Evolutionary conservation across 2,888 invertebrate genomes (phyloP).

Genomic region (Drosophila maculinotata): DNA sequence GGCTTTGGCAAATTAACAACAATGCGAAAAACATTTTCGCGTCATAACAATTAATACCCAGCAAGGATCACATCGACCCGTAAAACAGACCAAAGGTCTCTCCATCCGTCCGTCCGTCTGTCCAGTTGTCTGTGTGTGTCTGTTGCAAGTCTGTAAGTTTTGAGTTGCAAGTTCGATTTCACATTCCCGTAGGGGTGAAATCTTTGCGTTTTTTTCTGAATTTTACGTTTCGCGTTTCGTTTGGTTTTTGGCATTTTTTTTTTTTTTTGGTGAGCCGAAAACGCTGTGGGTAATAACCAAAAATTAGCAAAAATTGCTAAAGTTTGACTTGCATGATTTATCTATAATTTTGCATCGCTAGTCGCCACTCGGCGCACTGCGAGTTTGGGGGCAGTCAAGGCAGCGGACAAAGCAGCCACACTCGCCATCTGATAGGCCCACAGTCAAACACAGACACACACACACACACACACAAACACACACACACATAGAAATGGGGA

Average conservation of each 20-base stretch:
- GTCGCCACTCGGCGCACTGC: slow-evolving; percentile 54
- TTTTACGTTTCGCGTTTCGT: slow-evolving; percentile 54
- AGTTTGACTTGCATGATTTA: slow-evolving; percentile 82
- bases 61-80: slow-evolving; percentile 43
- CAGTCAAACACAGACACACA: slow-evolving; percentile 62
- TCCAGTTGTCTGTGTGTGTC: background rate
- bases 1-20: slow-evolving; percentile 68
- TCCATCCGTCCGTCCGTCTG: background rate
- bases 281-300: slow-evolving; percentile 81
- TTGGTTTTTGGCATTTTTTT: slow-evolving; percentile 26
- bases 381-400: slow-evolving; percentile 30
- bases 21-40: slow-evolving; percentile 72
- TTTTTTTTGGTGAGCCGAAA: slow-evolving; percentile 40
- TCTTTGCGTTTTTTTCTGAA: slow-evolving; percentile 54
- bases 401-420: slow-evolving; percentile 51
- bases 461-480: slow-evolving; percentile 10
- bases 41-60: slow-evolving; percentile 73
- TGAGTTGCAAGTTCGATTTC: slow-evolving; percentile 77
- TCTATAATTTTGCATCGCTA: slow-evolving; percentile 79
- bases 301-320: slow-evolving; percentile 81
- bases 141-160: slow-evolving; percentile 26
- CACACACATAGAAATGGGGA: slow-evolving; percentile 5
- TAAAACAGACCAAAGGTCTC: slow-evolving; percentile 34
- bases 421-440: slow-evolving; percentile 76
- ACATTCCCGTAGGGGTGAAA: slow-evolving; percentile 81